These are phyloP conservation scores for Agrotis segetum DNA, from an alignment of 2,888 invertebrate species.

Conservation along the genomic window DNA sequence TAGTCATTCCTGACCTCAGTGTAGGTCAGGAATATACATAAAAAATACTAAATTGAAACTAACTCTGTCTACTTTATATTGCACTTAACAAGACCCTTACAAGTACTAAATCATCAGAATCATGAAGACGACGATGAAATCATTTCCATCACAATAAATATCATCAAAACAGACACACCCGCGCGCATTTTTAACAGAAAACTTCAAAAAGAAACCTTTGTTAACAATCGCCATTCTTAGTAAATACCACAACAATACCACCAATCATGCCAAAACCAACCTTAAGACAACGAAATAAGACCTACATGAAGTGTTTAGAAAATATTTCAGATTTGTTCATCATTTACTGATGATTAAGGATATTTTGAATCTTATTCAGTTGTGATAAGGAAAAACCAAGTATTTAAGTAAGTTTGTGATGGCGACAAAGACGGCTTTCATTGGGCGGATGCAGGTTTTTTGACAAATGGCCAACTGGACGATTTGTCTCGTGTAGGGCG, in stretches of 20 bases:
- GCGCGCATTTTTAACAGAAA: slow-evolving; percentile 69
- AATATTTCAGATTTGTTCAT: slow-evolving; percentile 9
- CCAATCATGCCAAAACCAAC: slow-evolving; percentile 34
- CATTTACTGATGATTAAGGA: slow-evolving; percentile 24
- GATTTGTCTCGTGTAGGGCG: slow-evolving; percentile 90
- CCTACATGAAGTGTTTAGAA: slow-evolving; percentile 19
- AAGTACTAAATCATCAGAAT: slow-evolving; percentile 46
- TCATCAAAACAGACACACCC: slow-evolving; percentile 63
- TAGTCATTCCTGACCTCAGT: too few species aligned
- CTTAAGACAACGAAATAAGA: slow-evolving; percentile 33
- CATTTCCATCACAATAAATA: slow-evolving; percentile 58
- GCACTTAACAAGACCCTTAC: slow-evolving; percentile 1
- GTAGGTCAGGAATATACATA: too few species aligned
- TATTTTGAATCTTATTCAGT: slow-evolving; percentile 69
- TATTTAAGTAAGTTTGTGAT: slow-evolving; percentile 65
- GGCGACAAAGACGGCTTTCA: slow-evolving; percentile 86
- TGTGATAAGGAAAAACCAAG: slow-evolving; percentile 65
- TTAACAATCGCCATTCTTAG: slow-evolving; percentile 68
- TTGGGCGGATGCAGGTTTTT: slow-evolving; percentile 90
- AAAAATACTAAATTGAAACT: too few species aligned
- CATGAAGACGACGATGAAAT: slow-evolving; percentile 36
- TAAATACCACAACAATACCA: slow-evolving; percentile 41
- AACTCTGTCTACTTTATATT: background rate
- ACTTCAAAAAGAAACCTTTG: slow-evolving; percentile 69
- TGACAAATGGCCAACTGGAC: slow-evolving; percentile 90